These are phyloP conservation scores for Aphaenogaster floridana DNA, from an alignment of 1,140 invertebrate species.

Conservation along the genomic window DNA sequence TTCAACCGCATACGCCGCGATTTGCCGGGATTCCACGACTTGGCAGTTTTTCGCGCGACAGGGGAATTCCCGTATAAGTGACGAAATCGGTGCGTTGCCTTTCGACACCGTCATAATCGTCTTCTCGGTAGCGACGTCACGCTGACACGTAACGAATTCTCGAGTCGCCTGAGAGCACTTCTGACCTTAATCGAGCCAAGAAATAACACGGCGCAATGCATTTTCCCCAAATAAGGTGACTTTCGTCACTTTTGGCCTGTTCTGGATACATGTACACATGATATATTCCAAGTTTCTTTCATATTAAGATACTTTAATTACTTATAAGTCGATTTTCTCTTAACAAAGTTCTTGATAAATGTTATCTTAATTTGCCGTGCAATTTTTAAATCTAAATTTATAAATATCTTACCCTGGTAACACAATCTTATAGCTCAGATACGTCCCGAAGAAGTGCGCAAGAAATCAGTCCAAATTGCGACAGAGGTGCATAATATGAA, in stretches of 20 bases:
- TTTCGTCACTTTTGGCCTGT: background rate
- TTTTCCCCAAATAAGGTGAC: conserved; percentile 37
- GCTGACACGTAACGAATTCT: conserved; percentile 39
- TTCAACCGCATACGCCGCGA: conserved; percentile 6
- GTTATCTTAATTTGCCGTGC: background rate
- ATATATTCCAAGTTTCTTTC: background rate
- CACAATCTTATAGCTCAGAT: no score
- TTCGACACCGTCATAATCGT: conserved; percentile 39
- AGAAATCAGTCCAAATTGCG: no score
- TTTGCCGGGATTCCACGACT: background rate
- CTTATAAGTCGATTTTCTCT: background rate
- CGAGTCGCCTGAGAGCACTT: conserved; percentile 26
- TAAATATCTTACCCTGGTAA: background rate
- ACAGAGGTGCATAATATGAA: no score
- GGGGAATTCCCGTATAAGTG: background rate
- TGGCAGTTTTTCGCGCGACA: background rate
- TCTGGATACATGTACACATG: background rate
- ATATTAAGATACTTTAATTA: background rate
- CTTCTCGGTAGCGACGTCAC: conserved; percentile 36
- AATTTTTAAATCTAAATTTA: background rate
- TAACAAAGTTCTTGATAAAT: background rate
- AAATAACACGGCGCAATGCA: background rate
- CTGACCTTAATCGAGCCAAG: conserved; percentile 26
- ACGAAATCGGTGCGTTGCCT: background rate
- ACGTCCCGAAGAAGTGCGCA: no score